Evolutionary conservation across 2,888 invertebrate species (phyloP).

Genomic region (Phymatocera aterrima): DNA sequence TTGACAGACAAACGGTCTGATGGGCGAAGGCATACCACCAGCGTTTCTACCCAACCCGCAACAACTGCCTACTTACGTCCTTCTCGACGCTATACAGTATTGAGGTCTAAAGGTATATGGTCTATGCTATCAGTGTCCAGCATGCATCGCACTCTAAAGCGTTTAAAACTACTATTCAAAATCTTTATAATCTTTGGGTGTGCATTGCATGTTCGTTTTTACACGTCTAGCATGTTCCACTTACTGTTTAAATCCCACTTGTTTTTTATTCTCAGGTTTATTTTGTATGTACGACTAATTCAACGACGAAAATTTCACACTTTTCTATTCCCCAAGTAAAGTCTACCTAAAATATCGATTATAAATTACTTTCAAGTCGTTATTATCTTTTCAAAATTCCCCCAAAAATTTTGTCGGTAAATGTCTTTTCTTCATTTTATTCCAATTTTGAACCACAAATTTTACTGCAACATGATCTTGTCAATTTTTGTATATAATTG

Average conservation of each 20-base stretch:
- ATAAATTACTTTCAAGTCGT: no score
- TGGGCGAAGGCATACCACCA: slow-evolving; percentile 75
- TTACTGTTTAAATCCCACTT: not conserved
- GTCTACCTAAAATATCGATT: no score
- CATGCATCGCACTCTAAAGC: slow-evolving; percentile 58
- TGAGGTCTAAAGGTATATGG: slow-evolving; percentile 77
- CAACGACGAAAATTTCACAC: no score
- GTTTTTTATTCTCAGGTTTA: not conserved
- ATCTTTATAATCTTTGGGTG: not conserved
- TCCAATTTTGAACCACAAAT: not conserved
- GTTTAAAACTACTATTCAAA: not conserved
- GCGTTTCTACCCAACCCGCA: slow-evolving; percentile 78
- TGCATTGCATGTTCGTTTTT: slow-evolving; percentile 31
- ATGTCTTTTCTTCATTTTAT: not conserved
- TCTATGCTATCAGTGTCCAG: slow-evolving; percentile 66
- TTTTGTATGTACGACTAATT: no score
- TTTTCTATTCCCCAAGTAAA: no score
- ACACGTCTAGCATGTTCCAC: slow-evolving; percentile 17
- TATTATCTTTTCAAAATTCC: not conserved
- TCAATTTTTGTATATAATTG: not conserved
- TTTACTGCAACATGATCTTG: not conserved
- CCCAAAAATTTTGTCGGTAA: not conserved
- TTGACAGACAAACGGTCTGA: slow-evolving; percentile 74
- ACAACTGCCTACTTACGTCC: slow-evolving; percentile 79
- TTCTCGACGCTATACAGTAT: slow-evolving; percentile 81